A percentile compares a stretch with the other conserved stretches of the same genome.
These are phyloP conservation scores for Oenanthe oenanthe DNA, from an alignment of 2,113 vertebrate species.

Conservation along the genomic window DNA sequence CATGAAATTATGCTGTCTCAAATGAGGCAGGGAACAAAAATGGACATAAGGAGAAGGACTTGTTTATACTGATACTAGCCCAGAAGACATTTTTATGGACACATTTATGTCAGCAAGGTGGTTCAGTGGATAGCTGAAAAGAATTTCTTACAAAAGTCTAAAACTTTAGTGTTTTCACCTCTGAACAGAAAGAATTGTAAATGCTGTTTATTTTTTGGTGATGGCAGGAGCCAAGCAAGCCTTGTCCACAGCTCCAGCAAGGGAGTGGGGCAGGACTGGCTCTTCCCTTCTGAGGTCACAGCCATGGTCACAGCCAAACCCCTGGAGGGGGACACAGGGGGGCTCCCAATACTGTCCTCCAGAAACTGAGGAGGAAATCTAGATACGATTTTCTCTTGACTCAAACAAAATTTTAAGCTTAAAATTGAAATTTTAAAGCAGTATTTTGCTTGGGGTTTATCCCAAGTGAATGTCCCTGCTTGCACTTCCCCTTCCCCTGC, in stretches of 20 bases:
- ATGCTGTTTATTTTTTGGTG: neutral
- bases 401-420: neutral
- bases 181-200: neutral
- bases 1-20: neutral
- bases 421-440: neutral
- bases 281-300: neutral
- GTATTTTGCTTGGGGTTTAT: neutral
- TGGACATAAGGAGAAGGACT: neutral
- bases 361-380: neutral
- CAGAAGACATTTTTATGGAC: neutral
- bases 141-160: neutral
- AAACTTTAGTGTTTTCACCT: neutral
- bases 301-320: neutral
- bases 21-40: neutral
- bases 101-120: neutral
- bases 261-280: neutral
- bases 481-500: conserved; percentile 17
- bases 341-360: neutral
- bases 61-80: neutral
- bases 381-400: neutral
- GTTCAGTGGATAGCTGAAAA: neutral
- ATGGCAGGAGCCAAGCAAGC: neutral
- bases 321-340: accelerated
- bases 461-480: neutral
- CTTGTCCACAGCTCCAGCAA: neutral